Evolutionary conservation across 2,888 invertebrate species (phyloP), one percentile per base, ranked within the genome.

Genomic region (Busseola fusca): DNA sequence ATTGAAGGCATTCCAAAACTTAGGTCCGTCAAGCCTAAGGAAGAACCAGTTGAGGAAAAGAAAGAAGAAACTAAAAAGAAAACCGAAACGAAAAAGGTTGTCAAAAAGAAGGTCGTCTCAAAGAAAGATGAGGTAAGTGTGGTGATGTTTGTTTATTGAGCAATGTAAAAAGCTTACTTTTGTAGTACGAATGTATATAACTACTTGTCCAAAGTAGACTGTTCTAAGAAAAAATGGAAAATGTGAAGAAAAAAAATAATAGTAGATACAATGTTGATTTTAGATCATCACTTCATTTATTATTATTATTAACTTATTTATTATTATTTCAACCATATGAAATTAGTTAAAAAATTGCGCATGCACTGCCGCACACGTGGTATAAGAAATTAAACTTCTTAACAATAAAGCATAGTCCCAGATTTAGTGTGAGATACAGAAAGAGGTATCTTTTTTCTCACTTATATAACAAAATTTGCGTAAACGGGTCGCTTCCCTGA

Each of bases 1-100:
- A 95, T 96, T 87, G 97, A 96, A 92, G 96, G 96, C 90, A 95
- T 96, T 90, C 96, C 96, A 86, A 96, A 96, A 93, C 93, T 96
- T 37, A 96, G 96, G 87, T 91, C 96, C 70, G 93, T 96, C 9
- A 96, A 96, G 84, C 94, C 95, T 27, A 96, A 96, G 87, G 96
- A 96, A 80, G 95, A 95, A 87, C 90, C 93, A 25, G 92, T 91
- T 30, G 93, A 93, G 72, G 94, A 93, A 84, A 93, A 95, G 89
- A 94, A 96, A 84, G 94, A 94, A 83, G 91, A 91, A 59, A 88
- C 89, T 72, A 88, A 90, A 71, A 96, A 96, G 87, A 96, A 96
- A 87, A 95, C 95, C 74, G 93, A 93, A 78, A 94, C 92, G 86
- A 94, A 95, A 86, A 96, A 95, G 85, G 92, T 93, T 34, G 88